Percentiles rank a stretch among this genome's conserved stretches.
Evolutionary conservation across 2,113 vertebrate genomes (phyloP).

Genomic region (Blennius ocellaris): DNA sequence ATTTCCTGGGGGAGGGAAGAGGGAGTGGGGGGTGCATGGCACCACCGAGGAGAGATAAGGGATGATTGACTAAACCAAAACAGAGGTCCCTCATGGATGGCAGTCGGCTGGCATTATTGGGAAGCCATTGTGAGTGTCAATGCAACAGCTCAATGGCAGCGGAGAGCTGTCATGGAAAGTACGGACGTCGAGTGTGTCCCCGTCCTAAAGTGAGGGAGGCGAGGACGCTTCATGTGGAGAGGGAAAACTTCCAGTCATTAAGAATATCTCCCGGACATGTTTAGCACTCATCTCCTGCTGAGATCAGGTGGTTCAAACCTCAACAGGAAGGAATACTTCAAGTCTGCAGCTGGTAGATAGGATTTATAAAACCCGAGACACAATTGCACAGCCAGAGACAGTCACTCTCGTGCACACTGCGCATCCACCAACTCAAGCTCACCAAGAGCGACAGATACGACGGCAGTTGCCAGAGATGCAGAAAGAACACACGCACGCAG

Average conservation of each 20-base stretch:
- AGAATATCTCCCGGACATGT: conserved; percentile 51
- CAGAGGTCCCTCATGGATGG: conserved; percentile 65
- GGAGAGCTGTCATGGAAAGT: conserved; percentile 45
- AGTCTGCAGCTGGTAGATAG: conserved; percentile 51
- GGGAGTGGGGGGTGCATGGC: conserved; percentile 26
- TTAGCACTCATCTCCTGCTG: conserved; percentile 49
- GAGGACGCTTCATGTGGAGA: conserved; percentile 12
- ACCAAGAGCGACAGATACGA: conserved; percentile 49
- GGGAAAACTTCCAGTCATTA: conserved; percentile 57
- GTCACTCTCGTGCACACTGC: conserved; percentile 19
- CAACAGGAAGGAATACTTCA: conserved; percentile 30
- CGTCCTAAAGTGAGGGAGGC: conserved; percentile 33
- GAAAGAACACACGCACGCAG: conserved; percentile 2
- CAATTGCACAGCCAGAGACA: conserved; percentile 6
- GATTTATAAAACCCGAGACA: conserved; percentile 50
- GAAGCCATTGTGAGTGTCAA: conserved; percentile 59
- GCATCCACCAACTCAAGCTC: conserved; percentile 50
- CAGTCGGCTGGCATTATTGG: conserved; percentile 55
- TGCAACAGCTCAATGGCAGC: conserved; percentile 60
- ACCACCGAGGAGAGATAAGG: conserved; percentile 62
- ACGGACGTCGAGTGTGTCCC: conserved; percentile 62
- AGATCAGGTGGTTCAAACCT: conserved; percentile 56
- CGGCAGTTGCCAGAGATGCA: conserved; percentile 47
- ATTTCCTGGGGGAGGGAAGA: conserved; percentile 73
- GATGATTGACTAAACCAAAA: conserved; percentile 77